Evolutionary conservation across 2,888 invertebrate genomes (phyloP), one percentile per base, ranked within the genome.

Genomic region (Alloplasta piceator): DNA sequence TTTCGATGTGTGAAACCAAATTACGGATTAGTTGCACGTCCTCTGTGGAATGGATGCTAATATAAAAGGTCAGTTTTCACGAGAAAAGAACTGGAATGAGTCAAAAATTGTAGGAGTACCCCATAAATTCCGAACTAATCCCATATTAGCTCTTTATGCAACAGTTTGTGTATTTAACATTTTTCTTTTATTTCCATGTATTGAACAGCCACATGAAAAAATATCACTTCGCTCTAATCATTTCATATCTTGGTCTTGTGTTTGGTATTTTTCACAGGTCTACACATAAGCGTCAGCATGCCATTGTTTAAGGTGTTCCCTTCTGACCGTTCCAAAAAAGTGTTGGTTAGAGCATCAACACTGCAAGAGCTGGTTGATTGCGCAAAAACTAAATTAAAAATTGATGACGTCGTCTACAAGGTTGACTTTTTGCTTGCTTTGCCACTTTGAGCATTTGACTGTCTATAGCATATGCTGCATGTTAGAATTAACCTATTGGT

Each of bases 1-100:
- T 48, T 64, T 56, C 36, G 63, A 5, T 80, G 74, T 46, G 75
- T 83, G n/a, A 83, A 83, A 64, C 76, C 78, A 5, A 78, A 75
- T 12, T 72, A 78, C 48, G 78, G 58, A 56, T 68, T 83, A 48
- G 72, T 75, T 38, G 41, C 50, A 4, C 52, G 67, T 14, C 7
- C 39, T 14, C 48, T 82, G 12, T 75, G 48, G 73, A 46, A 46
- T 50, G 26, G 14, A 14, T 16, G 12, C 16, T 12, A 14, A 10
- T 4, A 10, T 41, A 10, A 41, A 38, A 41, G 61, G 36, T 38
- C 46, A 52, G 50, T 46, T 43, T n/a, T 36, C 7, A 16, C n/a
- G 10, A 6, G 9, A 46, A 9, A 46, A 46, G 10, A 46, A 46
- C n/a, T n/a, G n/a, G n/a, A 1, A 46, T 46, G 7, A 9, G 10